Evolutionary conservation across 2,797 vertebrate species (phyloP).

Genomic region (Sebastes hopkinsi): DNA sequence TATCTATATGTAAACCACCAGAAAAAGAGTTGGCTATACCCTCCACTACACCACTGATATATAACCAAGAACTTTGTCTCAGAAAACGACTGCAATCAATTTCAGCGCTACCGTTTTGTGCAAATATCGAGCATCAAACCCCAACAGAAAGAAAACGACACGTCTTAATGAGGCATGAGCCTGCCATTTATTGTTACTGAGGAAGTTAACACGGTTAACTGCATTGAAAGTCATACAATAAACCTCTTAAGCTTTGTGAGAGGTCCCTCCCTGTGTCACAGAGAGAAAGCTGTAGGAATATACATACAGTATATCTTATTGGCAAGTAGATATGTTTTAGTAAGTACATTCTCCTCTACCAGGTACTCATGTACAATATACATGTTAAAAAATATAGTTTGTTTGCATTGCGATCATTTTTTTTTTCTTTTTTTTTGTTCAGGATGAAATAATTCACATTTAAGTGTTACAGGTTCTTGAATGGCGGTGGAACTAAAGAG

Average conservation of each 20-base stretch:
- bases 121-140: not conserved
- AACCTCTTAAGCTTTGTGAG: slow-evolving; percentile 77
- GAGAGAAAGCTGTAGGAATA: slow-evolving; percentile 79
- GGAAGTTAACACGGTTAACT: slow-evolving; percentile 83
- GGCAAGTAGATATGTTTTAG: slow-evolving; percentile 86
- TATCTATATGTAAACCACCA: no score
- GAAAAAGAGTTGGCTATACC: no score
- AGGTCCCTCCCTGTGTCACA: slow-evolving; percentile 68
- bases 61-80: no score
- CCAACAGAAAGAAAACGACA: slow-evolving; percentile 24
- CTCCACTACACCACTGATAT: no score
- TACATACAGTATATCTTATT: slow-evolving; percentile 85
- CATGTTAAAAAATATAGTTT: slow-evolving; percentile 88
- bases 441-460: slow-evolving; percentile 83
- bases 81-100: not conserved
- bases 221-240: slow-evolving; percentile 81
- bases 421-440: slow-evolving; percentile 64
- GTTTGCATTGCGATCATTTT: slow-evolving; percentile 79
- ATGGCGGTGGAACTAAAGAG: slow-evolving; percentile 69
- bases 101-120: not conserved
- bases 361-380: slow-evolving; percentile 87
- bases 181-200: slow-evolving; percentile 83
- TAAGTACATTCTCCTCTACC: slow-evolving; percentile 87
- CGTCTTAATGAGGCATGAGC: slow-evolving; percentile 70
- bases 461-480: slow-evolving; percentile 70